A percentile compares a stretch with the other conserved stretches of the same genome.
Evolutionary conservation across 2,888 invertebrate species (phyloP).

Genomic region (Metellina segmentata): DNA sequence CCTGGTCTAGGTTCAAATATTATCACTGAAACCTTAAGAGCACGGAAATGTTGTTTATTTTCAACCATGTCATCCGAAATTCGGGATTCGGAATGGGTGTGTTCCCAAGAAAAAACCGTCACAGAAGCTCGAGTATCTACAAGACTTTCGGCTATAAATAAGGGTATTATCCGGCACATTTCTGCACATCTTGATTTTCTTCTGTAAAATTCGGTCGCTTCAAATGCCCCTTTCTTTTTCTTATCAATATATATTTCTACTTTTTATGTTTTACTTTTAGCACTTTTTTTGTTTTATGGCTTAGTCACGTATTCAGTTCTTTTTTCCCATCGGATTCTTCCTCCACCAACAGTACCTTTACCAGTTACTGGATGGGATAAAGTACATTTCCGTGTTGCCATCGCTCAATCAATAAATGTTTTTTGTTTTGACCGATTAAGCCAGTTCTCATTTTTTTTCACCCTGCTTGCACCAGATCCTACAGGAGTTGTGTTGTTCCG

Average conservation of each 20-base stretch:
- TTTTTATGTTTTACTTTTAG: slow-evolving; percentile 31
- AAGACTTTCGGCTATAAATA: not conserved
- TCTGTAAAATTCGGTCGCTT: not conserved
- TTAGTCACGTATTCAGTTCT: slow-evolving; percentile 54
- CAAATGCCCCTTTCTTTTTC: not conserved
- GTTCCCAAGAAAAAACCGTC: not conserved
- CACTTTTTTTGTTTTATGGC: slow-evolving; percentile 28
- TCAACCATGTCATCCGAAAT: too few species aligned
- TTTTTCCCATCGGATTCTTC: slow-evolving; percentile 29
- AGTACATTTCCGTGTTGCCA: slow-evolving; percentile 74
- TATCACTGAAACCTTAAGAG: too few species aligned
- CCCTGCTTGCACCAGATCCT: slow-evolving; percentile 1
- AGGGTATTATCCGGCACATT: not conserved
- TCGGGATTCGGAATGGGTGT: not conserved
- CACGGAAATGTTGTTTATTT: too few species aligned
- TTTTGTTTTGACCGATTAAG: slow-evolving; percentile 74
- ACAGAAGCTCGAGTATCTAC: not conserved
- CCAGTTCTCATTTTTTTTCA: slow-evolving; percentile 29
- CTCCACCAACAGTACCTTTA: slow-evolving; percentile 21
- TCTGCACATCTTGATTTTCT: not conserved
- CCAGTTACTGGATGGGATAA: slow-evolving; percentile 61
- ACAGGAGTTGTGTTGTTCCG: slow-evolving; percentile 7
- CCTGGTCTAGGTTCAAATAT: too few species aligned
- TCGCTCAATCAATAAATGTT: slow-evolving; percentile 74
- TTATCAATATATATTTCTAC: slow-evolving; percentile 35